A percentile compares a stretch with the other conserved stretches of the same genome.
Conservation (phyloP, 1,140 invertebrate genomes). For the Euwallacea similis region DNA sequence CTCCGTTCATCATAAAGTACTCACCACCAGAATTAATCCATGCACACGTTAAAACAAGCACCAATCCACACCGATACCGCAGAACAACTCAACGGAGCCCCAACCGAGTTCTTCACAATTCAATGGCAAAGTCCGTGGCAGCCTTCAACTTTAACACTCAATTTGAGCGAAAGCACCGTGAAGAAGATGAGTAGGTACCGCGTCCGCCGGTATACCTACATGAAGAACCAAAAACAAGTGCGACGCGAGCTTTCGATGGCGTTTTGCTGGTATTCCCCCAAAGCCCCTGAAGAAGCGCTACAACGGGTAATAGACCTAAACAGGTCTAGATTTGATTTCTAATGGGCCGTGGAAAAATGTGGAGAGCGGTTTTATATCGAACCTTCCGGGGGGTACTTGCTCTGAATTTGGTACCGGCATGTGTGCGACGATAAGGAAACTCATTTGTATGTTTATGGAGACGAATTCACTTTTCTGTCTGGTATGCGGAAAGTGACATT, state of each 20-base stretch:
- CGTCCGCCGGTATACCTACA: not conserved
- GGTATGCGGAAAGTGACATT: constrained; percentile 27
- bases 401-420: constrained; percentile 5
- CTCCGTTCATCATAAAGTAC: no score
- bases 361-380: constrained; percentile 17
- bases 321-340: not conserved
- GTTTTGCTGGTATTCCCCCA: not conserved
- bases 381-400: constrained; percentile 2
- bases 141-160: no score
- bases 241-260: not conserved
- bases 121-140: not conserved
- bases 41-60: no score
- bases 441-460: constrained; percentile 16
- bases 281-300: no score
- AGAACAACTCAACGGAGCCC: no score
- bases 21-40: no score
- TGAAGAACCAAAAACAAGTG: no score
- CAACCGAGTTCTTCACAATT: no score
- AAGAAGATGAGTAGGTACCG: not conserved
- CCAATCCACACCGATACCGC: no score
- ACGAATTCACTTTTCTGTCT: constrained; percentile 31
- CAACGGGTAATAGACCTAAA: no score
- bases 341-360: constrained; percentile 16
- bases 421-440: constrained; percentile 16
- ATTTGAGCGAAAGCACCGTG: not conserved